Percentiles rank a stretch among this genome's conserved stretches.
Conservation (phyloP, 1,140 invertebrate genomes). For the Procambarus clarkii region DNA sequence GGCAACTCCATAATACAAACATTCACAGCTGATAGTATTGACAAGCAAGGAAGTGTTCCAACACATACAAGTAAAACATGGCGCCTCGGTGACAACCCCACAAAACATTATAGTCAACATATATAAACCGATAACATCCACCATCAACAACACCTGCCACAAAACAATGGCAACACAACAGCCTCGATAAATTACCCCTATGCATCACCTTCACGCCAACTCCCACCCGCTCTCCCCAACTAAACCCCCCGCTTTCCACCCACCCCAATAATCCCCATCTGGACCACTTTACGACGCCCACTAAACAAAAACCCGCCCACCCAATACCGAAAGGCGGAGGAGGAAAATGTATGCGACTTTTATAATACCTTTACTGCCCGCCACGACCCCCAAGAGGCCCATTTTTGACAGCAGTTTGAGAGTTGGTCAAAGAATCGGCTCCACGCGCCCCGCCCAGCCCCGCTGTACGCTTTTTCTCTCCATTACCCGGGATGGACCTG, state of each 20-base stretch:
- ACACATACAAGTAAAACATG: too few species aligned
- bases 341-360: slow-evolving; percentile 63
- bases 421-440: slow-evolving; percentile 64
- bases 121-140: too few species aligned
- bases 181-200: too few species aligned
- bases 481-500: slow-evolving; percentile 11
- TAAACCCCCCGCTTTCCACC: background rate
- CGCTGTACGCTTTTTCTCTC: slow-evolving; percentile 30
- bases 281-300: slow-evolving; percentile 34
- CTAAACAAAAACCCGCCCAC: slow-evolving; percentile 33
- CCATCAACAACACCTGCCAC: too few species aligned
- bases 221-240: too few species aligned
- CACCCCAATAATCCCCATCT: slow-evolving; percentile 18
- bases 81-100: too few species aligned
- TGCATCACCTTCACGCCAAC: background rate
- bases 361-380: slow-evolving; percentile 68
- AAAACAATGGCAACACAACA: too few species aligned
- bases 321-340: slow-evolving; percentile 29
- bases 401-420: slow-evolving; percentile 68
- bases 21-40: too few species aligned
- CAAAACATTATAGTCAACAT: too few species aligned
- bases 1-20: too few species aligned
- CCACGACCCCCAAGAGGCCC: slow-evolving; percentile 44
- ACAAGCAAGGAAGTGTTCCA: too few species aligned
- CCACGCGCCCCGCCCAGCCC: background rate